Percentiles rank a stretch among this genome's conserved stretches.
phyloP scores from a whole-genome alignment of 2,113 vertebrate species.

The Clarias batrachus region DNA sequence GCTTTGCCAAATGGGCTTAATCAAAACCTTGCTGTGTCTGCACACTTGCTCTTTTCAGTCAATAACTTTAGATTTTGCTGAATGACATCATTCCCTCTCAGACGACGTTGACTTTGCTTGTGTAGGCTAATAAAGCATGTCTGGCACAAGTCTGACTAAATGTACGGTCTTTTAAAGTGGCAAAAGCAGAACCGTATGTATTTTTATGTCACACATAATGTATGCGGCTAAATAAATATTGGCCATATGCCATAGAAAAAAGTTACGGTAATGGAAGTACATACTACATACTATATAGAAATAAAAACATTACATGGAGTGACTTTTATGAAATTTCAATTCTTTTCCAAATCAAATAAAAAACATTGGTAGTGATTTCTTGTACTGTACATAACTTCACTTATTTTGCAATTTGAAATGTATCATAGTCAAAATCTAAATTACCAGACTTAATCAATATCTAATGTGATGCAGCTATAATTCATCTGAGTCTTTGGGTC shows the following conservation, averaged over 20 bases:
- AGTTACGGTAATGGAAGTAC: background rate
- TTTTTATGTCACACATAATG: background rate
- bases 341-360: background rate
- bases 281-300: background rate
- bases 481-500: background rate
- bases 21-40: constrained; percentile 46
- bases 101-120: constrained; percentile 32
- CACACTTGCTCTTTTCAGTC: constrained; percentile 32
- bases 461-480: background rate
- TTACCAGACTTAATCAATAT: background rate
- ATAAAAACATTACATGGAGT: background rate
- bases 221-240: background rate
- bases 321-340: background rate
- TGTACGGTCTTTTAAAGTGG: background rate
- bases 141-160: constrained; percentile 2
- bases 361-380: background rate
- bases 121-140: constrained; percentile 32
- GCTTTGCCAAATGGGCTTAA: constrained; percentile 44
- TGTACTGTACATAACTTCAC: background rate
- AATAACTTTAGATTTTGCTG: constrained; percentile 40
- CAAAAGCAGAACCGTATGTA: background rate
- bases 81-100: constrained; percentile 36
- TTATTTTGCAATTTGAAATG: background rate
- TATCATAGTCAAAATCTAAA: background rate
- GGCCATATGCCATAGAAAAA: background rate